Evolutionary conservation across 1,140 invertebrate genomes (phyloP), one percentile per base, ranked within the genome.

Genomic region (Ips nitidus): DNA sequence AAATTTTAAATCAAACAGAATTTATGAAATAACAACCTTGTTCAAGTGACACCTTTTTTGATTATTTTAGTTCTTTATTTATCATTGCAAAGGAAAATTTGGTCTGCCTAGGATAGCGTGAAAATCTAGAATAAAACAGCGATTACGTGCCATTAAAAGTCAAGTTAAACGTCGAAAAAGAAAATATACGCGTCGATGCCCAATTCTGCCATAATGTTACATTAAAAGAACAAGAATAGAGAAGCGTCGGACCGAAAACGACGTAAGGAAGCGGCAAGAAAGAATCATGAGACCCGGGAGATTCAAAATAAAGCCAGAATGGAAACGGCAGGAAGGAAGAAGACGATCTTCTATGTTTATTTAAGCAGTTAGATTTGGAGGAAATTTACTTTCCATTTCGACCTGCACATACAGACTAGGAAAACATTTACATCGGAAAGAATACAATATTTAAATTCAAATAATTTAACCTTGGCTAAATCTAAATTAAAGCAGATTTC

Each of bases 221-320:
- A 75, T 75, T 75, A 75, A 75, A 71, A 73, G 74, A 75, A 75
- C 73, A 75, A 73, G 71, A 75, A 74, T 71, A 64, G 73, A 67
- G 71, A 75, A 73, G 74, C 69, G 72, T 75, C 63, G 52, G 62
- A 42, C 62, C 73, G 74, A 73, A 75, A 75, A 72, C 72, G 72
- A 72, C 68, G 70, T 71, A 69, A 70, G 69, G 71, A 75, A 73
- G 73, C 74, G 71, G 74, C 71, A 66, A 69, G 75, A 74, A 77
- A 77, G 76, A 77, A 76, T 77, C 76, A 77, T 77, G 72, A 75
- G 61, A 73, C 76, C 76, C 76, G 55, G 53, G 76, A 77, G 76
- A 77, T 42, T 55, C 62, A 56, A 65, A 39, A 55, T 65, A 65
- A 65, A 65, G 52, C 62, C 62, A 65, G 52, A 65, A 55, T 42